These are phyloP conservation scores for Dunckerocampus dactyliophorus DNA, from an alignment of 2,113 vertebrate species.

Conservation along the genomic window DNA sequence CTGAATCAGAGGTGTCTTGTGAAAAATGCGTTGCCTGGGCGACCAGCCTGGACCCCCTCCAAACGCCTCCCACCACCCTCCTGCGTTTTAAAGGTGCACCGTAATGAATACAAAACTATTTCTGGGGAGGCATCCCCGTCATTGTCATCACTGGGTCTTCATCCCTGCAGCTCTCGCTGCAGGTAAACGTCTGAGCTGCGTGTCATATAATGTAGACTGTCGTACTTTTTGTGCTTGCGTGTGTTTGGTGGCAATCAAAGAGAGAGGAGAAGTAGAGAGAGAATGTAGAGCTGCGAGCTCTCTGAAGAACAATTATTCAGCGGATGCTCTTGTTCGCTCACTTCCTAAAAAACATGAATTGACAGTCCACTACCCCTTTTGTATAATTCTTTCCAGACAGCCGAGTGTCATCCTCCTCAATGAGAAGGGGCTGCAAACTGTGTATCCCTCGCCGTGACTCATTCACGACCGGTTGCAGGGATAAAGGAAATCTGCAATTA, in stretches of 20 bases:
- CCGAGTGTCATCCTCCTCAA: slow-evolving; percentile 60
- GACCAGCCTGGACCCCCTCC: slow-evolving; percentile 59
- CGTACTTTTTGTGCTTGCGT: slow-evolving; percentile 7
- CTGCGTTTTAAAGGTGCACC: slow-evolving; percentile 53
- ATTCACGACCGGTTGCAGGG: slow-evolving; percentile 56
- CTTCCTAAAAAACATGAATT: slow-evolving; percentile 55
- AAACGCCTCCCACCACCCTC: slow-evolving; percentile 16
- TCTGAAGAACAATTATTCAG: slow-evolving; percentile 38
- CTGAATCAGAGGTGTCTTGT: slow-evolving; percentile 54
- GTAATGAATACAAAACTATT: slow-evolving; percentile 57
- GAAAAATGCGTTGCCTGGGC: slow-evolving; percentile 66
- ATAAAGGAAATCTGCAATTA: slow-evolving; percentile 46
- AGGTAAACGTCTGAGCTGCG: slow-evolving; percentile 28
- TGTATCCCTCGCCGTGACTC: slow-evolving; percentile 63
- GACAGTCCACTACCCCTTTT: slow-evolving; percentile 22
- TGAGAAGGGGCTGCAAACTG: slow-evolving; percentile 52
- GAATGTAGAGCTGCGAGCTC: slow-evolving; percentile 32
- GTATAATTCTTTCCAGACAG: not conserved
- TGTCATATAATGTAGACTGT: slow-evolving; percentile 31
- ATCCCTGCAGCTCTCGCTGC: slow-evolving; percentile 31
- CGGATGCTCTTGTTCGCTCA: slow-evolving; percentile 43
- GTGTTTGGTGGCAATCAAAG: slow-evolving; percentile 20
- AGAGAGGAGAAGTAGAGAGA: slow-evolving; percentile 15
- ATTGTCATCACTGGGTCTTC: slow-evolving; percentile 12
- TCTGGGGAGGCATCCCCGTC: slow-evolving; percentile 33